phyloP scores from a whole-genome alignment of 2,113 vertebrate genomes.

The Perca flavescens region DNA sequence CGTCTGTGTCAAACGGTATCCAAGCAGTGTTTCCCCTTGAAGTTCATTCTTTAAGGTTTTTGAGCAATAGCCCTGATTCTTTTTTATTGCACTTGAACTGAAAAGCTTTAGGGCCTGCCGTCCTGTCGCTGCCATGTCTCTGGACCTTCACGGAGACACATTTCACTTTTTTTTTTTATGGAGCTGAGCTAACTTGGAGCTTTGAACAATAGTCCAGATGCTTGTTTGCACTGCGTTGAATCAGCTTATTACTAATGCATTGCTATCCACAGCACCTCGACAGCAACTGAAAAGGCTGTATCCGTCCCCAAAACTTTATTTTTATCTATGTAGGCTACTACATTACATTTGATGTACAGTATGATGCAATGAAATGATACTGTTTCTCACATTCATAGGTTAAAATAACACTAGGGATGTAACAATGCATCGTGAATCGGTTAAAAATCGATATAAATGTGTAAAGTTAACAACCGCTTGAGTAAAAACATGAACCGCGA shows the following conservation, averaged over 20 bases:
- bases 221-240: slow-evolving; percentile 43
- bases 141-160: slow-evolving; percentile 69
- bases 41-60: slow-evolving; percentile 29
- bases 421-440: no score
- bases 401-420: not conserved
- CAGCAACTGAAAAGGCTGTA: not conserved
- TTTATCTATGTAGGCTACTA: not conserved
- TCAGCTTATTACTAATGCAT: slow-evolving; percentile 29
- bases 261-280: slow-evolving; percentile 6
- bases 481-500: no score
- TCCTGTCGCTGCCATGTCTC: slow-evolving; percentile 60
- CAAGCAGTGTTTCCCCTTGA: not conserved
- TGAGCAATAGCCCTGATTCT: slow-evolving; percentile 24
- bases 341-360: not conserved
- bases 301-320: not conserved
- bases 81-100: slow-evolving; percentile 47
- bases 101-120: slow-evolving; percentile 49
- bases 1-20: slow-evolving; percentile 13
- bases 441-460: no score
- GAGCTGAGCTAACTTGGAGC: slow-evolving; percentile 44
- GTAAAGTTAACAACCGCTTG: no score
- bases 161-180: slow-evolving; percentile 77
- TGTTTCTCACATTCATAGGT: not conserved
- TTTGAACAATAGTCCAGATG: slow-evolving; percentile 79
- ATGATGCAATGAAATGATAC: not conserved